Evolutionary conservation across 2,797 vertebrate genomes (phyloP), one percentile per base, ranked within the genome.

Genomic region (Harpagifer antarcticus): DNA sequence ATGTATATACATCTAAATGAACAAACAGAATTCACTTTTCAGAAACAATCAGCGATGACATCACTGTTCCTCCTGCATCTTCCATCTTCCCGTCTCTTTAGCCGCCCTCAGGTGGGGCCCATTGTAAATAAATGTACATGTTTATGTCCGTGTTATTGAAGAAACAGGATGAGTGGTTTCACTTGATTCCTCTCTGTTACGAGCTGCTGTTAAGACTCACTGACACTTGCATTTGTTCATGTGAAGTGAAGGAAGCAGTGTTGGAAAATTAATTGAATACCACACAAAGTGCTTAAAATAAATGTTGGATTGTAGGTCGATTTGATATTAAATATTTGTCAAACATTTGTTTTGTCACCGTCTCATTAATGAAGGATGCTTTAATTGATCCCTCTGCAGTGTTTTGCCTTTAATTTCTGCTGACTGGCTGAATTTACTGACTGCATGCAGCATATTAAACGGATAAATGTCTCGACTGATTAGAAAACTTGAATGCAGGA

Each of bases 61-160:
- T 37, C 33, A 37, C 33, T 37, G 33, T 37, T 37, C 33, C 33
- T 37, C 33, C 33, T 37, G 33, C 33, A 37, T 37, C 37, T 37
- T 37, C 33, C 33, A 37, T 37, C 33, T 37, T 37, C 33, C 33
- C 33, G n/a, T 17, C 52, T 66, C 4, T 42, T 11, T 43, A 2
- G 53, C 44, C 3, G 43, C 31, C 53, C 27, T 68, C 48, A 13
- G 63, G 9, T 33, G 6, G 8, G 2, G 57, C 57, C 13, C 17
- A 9, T 49, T 93, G 92, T 93, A 92, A 92, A 93, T 93, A 92
- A 52, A 71, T 93, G 90, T 93, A 91, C 65, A 93, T 90, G 78
- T 79, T 72, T 69, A 0, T 60, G 44, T 70, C 45, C 2, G 4
- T 49, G 58, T 82, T 68, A 27, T 68, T 65, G 4, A 56, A 58